Conservation (phyloP, 2,888 invertebrate genomes). For the Lepidochrysops patricia region DNA sequence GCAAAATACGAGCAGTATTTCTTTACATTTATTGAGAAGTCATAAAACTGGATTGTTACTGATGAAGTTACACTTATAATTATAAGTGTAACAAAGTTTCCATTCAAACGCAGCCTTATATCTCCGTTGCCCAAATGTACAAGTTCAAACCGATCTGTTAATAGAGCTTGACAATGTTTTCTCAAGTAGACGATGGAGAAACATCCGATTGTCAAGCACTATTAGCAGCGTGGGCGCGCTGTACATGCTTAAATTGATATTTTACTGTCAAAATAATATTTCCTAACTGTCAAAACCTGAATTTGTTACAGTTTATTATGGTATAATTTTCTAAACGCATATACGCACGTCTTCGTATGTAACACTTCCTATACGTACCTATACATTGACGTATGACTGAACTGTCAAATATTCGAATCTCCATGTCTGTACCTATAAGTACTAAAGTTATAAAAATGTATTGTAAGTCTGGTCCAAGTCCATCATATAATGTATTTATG, state of each 20-base stretch:
- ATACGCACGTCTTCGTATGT: not conserved
- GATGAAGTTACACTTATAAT: too few relatives aligned
- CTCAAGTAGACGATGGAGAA: too few relatives aligned
- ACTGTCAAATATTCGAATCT: not conserved
- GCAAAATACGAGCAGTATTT: not conserved
- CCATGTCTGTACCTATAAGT: not conserved
- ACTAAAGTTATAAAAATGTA: not conserved
- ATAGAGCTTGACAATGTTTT: too few relatives aligned
- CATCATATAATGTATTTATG: not conserved
- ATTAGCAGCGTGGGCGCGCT: too few relatives aligned
- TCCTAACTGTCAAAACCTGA: too few relatives aligned
- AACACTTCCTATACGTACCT: not conserved
- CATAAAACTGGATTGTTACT: not conserved
- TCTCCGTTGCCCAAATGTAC: too few relatives aligned
- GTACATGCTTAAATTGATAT: too few relatives aligned
- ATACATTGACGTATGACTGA: not conserved
- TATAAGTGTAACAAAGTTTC: not conserved
- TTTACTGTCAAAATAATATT: too few relatives aligned
- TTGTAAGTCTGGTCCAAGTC: not conserved
- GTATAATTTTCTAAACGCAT: not conserved
- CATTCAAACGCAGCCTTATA: too few relatives aligned
- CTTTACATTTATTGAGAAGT: not conserved
- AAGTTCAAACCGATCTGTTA: too few relatives aligned
- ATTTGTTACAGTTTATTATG: not conserved
- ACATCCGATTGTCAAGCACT: too few relatives aligned